Evolutionary conservation across 2,113 vertebrate species (phyloP).

Genomic region (Willisornis vidua): DNA sequence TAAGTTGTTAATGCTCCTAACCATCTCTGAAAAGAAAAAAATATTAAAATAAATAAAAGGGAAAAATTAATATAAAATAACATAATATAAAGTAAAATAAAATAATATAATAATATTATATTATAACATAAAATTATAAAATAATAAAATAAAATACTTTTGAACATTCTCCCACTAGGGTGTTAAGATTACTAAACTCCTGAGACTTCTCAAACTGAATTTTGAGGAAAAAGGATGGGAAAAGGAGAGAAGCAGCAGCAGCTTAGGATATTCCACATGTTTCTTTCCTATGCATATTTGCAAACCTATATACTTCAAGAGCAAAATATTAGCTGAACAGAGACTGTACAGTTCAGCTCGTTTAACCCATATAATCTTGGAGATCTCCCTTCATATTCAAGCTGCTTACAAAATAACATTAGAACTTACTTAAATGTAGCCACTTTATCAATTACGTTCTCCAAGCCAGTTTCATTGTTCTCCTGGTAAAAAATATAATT

Average conservation of each 20-base stretch:
- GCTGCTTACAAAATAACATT: not conserved
- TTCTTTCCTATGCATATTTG: not conserved
- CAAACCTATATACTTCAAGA: not conserved
- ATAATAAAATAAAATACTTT: not conserved
- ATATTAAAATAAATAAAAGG: no score
- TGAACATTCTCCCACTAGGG: not conserved
- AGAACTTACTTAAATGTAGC: constrained; percentile 92
- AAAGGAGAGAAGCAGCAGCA: not conserved
- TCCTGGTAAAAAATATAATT: constrained; percentile 79
- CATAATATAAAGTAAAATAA: no score
- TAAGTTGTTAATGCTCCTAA: not conserved
- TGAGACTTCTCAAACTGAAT: not conserved
- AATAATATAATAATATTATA: no score
- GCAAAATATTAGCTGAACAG: not conserved
- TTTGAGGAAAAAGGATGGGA: not conserved
- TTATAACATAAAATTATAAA: no score
- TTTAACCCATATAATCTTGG: not conserved
- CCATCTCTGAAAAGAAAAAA: not conserved
- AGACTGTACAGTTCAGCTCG: not conserved
- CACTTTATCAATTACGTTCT: constrained; percentile 92
- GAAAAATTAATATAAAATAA: no score
- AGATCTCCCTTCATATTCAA: not conserved
- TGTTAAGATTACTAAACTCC: not conserved
- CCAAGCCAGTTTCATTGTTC: constrained; percentile 94
- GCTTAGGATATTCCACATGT: not conserved